Conservation (phyloP, 2,888 invertebrate genomes). For the Cremastinae sp. region DNA sequence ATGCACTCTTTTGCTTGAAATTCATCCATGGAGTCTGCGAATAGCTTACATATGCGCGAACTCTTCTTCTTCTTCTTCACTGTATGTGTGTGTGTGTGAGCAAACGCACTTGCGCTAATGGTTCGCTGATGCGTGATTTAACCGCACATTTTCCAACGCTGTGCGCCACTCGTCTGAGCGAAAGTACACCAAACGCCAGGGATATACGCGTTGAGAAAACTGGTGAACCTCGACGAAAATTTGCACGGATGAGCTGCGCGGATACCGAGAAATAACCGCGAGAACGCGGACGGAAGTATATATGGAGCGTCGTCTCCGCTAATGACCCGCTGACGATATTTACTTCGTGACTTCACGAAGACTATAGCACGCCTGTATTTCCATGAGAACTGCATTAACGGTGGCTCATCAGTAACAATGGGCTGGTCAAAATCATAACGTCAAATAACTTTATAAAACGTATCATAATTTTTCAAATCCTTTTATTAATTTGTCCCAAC, state of each 20-base stretch:
- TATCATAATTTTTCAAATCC: no score
- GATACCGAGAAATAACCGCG: background rate
- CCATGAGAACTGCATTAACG: no score
- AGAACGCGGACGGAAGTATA: constrained; percentile 10
- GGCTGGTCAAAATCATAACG: no score
- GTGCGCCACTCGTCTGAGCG: constrained; percentile 1
- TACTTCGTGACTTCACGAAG: no score
- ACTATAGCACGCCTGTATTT: no score
- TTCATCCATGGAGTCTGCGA: background rate
- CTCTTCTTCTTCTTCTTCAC: background rate
- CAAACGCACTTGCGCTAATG: constrained; percentile 59
- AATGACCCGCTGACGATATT: constrained; percentile 64
- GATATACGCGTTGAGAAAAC: constrained; percentile 34
- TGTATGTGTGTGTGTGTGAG: constrained; percentile 15
- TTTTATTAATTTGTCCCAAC: no score
- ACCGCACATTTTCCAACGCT: constrained; percentile 61
- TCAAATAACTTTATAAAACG: no score
- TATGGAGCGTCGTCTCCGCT: constrained; percentile 51
- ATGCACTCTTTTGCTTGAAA: background rate
- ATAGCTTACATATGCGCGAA: background rate
- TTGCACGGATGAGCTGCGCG: constrained; percentile 8
- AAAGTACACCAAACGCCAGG: constrained; percentile 32
- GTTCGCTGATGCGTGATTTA: constrained; percentile 62
- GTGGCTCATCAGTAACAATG: no score
- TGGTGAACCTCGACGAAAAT: constrained; percentile 27